These are phyloP conservation scores for Leptoclinus maculatus DNA, from an alignment of 2,797 vertebrate species.

Conservation along the genomic window DNA sequence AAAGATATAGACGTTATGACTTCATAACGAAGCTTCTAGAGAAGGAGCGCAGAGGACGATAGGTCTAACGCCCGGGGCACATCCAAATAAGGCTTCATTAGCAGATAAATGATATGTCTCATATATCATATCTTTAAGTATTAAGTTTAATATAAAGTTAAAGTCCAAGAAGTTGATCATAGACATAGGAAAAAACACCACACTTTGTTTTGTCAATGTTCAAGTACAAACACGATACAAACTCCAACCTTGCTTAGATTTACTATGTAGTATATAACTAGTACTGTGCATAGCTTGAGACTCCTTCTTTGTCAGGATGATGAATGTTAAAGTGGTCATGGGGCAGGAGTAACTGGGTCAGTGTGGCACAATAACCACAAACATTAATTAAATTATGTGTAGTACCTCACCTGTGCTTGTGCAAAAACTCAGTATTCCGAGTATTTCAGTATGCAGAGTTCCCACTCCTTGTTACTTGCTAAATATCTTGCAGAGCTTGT, in stretches of 20 bases:
- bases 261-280: not conserved
- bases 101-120: too few species aligned
- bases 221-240: not conserved
- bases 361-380: not conserved
- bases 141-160: too few species aligned
- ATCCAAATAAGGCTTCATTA: too few species aligned
- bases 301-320: not conserved
- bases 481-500: conserved; percentile 3
- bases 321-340: conserved; percentile 1
- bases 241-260: too few species aligned
- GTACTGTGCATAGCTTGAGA: not conserved
- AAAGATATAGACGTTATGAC: too few species aligned
- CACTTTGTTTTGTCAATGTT: not conserved
- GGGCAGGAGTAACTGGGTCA: not conserved
- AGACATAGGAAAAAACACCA: too few species aligned
- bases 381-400: not conserved
- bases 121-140: too few species aligned
- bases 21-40: too few species aligned
- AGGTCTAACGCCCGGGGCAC: too few species aligned
- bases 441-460: not conserved
- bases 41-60: too few species aligned
- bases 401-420: not conserved
- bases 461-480: not conserved
- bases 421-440: not conserved
- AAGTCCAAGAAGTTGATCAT: too few species aligned